phyloP scores from a whole-genome alignment of 92 coral and sea anemone genomes.

The Palythoa heliodiscus region DNA sequence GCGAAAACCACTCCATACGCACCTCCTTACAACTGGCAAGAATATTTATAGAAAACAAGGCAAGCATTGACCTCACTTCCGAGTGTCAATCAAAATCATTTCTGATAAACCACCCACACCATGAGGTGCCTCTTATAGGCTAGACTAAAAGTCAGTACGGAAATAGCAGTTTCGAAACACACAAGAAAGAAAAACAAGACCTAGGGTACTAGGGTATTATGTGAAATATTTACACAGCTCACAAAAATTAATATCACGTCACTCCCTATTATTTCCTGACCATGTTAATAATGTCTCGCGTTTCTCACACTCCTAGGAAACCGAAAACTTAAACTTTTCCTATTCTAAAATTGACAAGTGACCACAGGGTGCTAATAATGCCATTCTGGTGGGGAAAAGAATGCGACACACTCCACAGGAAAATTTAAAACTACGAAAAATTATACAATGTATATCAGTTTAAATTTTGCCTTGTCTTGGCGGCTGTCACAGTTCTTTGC shows the following conservation, averaged over 20 bases:
- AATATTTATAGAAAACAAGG: background rate
- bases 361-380: no score
- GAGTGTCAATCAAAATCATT: background rate
- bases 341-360: no score
- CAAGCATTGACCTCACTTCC: background rate
- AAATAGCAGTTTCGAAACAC: background rate
- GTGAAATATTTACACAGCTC: conserved; percentile 23
- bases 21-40: background rate
- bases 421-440: no score
- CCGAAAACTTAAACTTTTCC: background rate
- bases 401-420: no score
- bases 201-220: background rate
- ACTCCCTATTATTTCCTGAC: background rate
- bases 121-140: background rate
- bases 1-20: background rate
- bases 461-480: no score
- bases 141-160: background rate
- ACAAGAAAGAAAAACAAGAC: background rate
- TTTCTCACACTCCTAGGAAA: background rate
- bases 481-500: no score
- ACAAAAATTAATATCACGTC: background rate
- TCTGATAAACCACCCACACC: background rate
- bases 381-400: no score
- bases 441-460: no score
- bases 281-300: background rate